Evolutionary conservation across 1,140 invertebrate genomes (phyloP).

Genomic region (Sminthurides bifidus): DNA sequence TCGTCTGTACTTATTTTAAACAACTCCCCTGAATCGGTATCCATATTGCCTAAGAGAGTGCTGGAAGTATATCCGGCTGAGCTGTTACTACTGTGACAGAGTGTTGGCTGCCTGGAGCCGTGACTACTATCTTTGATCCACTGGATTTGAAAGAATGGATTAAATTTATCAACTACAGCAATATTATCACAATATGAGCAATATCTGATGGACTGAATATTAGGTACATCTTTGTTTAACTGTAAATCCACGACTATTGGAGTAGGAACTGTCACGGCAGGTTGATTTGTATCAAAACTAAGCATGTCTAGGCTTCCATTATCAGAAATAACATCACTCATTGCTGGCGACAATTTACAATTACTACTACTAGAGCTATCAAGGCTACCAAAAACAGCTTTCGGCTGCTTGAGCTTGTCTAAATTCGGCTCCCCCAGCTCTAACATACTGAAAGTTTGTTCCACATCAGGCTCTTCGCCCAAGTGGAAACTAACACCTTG

Average conservation of each 20-base stretch:
- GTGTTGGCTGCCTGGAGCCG: conserved; percentile 11
- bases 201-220: no score
- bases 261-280: no score
- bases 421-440: conserved; percentile 19
- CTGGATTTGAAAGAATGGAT: conserved; percentile 18
- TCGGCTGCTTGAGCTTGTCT: conserved; percentile 8
- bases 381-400: not conserved
- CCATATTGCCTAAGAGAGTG: conserved; percentile 1
- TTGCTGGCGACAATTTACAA: not conserved
- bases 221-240: no score
- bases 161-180: conserved; percentile 11
- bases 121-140: conserved; percentile 17
- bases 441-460: conserved; percentile 23
- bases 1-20: conserved; percentile 8
- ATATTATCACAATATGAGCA: conserved; percentile 16
- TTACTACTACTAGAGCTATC: not conserved
- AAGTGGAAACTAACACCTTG: conserved; percentile 24
- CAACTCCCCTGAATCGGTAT: conserved; percentile 2
- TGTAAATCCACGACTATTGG: no score
- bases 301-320: not conserved
- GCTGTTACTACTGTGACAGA: not conserved
- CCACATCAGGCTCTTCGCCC: conserved; percentile 19
- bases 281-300: no score
- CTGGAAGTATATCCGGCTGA: conserved; percentile 4
- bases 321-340: not conserved